Percentiles rank a stretch among this genome's conserved stretches.
Evolutionary conservation across 2,113 vertebrate species (phyloP).

Genomic region (Tyto alba): DNA sequence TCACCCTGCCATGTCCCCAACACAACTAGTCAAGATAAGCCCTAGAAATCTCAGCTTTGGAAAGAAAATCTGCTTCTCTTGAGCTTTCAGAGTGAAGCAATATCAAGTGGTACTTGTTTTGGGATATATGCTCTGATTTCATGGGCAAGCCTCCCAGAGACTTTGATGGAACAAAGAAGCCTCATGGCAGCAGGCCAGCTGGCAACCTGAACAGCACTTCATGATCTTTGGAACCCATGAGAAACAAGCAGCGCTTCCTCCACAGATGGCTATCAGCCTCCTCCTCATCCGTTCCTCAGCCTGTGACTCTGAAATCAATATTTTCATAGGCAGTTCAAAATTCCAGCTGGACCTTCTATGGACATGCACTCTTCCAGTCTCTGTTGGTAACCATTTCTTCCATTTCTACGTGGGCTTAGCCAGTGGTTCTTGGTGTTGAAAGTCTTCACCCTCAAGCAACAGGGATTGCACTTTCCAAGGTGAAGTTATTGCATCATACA

Average conservation of each 20-base stretch:
- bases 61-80: background rate
- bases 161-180: background rate
- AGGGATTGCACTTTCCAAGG: background rate
- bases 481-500: background rate
- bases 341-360: background rate
- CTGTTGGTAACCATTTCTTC: background rate
- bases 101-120: background rate
- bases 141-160: constrained; percentile 7
- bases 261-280: constrained; percentile 41
- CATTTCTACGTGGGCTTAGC: background rate
- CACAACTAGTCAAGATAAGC: background rate
- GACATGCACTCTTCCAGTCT: background rate
- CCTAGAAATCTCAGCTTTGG: background rate
- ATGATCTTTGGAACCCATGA: background rate
- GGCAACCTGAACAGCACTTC: background rate
- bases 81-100: background rate
- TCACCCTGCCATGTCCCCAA: background rate
- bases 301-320: constrained; percentile 24
- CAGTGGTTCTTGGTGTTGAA: background rate
- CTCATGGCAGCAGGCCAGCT: constrained; percentile 21
- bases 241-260: constrained; percentile 42
- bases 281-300: constrained; percentile 5
- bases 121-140: background rate
- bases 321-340: background rate
- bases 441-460: background rate